A percentile compares a stretch with the other conserved stretches of the same genome.
These are phyloP conservation scores for Rhizomys pruinosus DNA, from an alignment of 2,113 vertebrate species.

Conservation along the genomic window DNA sequence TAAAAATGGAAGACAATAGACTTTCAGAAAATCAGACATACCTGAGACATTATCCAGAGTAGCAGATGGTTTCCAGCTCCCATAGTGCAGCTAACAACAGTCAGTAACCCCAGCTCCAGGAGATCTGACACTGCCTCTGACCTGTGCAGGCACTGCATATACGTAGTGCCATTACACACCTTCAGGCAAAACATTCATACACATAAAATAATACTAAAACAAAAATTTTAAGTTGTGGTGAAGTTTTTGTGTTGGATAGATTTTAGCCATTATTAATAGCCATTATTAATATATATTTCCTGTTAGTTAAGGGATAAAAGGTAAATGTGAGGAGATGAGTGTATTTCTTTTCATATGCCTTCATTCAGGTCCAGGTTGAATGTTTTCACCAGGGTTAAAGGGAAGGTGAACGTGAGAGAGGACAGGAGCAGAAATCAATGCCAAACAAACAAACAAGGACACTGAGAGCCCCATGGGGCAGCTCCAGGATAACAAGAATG, in stretches of 20 bases:
- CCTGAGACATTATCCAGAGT: not conserved
- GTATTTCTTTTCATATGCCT: not conserved
- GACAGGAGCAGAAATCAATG: not conserved
- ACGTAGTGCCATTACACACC: no score
- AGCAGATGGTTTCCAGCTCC: no score
- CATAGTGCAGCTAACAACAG: no score
- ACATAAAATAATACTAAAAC: no score
- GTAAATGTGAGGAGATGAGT: not conserved
- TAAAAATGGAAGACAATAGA: not conserved
- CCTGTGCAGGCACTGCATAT: no score
- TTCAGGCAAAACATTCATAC: no score
- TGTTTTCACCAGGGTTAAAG: not conserved
- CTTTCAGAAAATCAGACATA: not conserved
- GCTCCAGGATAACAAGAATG: not conserved
- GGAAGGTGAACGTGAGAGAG: not conserved
- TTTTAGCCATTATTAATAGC: not conserved
- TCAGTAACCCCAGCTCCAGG: no score
- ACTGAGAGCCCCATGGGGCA: not conserved
- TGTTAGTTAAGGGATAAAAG: not conserved
- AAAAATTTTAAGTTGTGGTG: not conserved
- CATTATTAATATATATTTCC: no score
- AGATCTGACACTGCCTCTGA: no score
- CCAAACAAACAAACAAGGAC: not conserved
- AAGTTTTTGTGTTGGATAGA: not conserved
- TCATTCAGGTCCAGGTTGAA: not conserved